These are phyloP conservation scores for Cheilosia soror DNA, from an alignment of 2,888 invertebrate species.

Conservation along the genomic window DNA sequence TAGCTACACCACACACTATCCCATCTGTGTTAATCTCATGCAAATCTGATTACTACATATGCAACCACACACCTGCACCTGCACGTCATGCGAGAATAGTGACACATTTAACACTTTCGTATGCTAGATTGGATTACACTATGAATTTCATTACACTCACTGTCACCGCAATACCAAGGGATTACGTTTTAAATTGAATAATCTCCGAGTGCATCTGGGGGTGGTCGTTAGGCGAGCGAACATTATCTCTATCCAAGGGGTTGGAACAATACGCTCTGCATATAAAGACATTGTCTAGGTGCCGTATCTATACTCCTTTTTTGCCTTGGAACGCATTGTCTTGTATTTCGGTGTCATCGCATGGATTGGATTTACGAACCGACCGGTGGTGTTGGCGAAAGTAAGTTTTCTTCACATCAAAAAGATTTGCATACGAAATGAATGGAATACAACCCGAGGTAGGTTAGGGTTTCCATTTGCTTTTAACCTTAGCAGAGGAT, in stretches of 20 bases:
- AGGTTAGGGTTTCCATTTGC: constrained; percentile 9
- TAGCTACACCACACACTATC: background rate
- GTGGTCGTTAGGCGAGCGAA: background rate
- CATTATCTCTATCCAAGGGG: no score
- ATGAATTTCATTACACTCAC: constrained; percentile 70
- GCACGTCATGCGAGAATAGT: constrained; percentile 10
- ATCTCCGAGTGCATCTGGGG: constrained; percentile 58
- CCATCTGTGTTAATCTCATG: constrained; percentile 53
- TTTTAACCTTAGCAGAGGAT: background rate
- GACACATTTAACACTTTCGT: constrained; percentile 68
- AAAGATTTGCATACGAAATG: constrained; percentile 34
- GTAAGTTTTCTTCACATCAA: constrained; percentile 19
- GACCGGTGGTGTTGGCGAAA: constrained; percentile 6
- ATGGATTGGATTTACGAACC: constrained; percentile 6
- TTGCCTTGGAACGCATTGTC: background rate
- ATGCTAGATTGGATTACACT: constrained; percentile 69
- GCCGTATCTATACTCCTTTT: no score
- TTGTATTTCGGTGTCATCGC: background rate
- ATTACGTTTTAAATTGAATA: constrained; percentile 73
- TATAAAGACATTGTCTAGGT: no score
- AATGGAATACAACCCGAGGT: constrained; percentile 7
- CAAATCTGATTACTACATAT: constrained; percentile 53
- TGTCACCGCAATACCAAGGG: constrained; percentile 67
- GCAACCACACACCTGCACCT: constrained; percentile 27
- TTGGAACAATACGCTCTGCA: no score